Evolutionary conservation across 1,140 invertebrate genomes (phyloP).

Genomic region (Muscidifurax raptorellus): DNA sequence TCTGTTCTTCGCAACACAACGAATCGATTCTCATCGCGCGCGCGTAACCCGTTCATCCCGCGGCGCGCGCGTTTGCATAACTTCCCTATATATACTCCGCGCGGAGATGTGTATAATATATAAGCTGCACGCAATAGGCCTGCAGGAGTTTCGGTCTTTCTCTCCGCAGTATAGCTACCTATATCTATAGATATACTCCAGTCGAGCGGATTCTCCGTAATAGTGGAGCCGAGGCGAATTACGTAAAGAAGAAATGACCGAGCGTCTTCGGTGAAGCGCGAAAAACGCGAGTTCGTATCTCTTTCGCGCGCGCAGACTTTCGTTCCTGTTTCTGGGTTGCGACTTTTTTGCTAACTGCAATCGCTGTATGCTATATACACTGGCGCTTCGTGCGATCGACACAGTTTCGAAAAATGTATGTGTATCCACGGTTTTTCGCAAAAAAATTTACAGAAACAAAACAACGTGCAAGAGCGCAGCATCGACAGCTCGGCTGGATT

Average conservation of each 20-base stretch:
- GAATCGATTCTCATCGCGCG: neutral
- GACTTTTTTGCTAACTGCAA: neutral
- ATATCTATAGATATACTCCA: neutral
- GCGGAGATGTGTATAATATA: neutral
- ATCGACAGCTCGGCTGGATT: neutral
- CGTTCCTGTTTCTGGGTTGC: neutral
- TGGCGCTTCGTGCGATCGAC: neutral
- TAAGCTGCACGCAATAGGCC: no score
- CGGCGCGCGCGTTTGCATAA: neutral
- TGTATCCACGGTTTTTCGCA: neutral
- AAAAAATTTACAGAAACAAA: no score
- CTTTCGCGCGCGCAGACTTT: neutral
- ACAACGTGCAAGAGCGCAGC: no score
- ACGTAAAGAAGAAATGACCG: constrained; percentile 14
- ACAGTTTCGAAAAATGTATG: neutral
- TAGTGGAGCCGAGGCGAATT: neutral
- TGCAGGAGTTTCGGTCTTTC: neutral
- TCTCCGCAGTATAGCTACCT: neutral
- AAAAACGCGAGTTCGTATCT: neutral
- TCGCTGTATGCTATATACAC: neutral
- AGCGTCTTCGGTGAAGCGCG: neutral
- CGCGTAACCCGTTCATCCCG: neutral
- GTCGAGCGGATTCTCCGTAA: neutral
- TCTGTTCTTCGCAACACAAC: neutral
- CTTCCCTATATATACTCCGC: neutral